Conservation (phyloP, 2,888 invertebrate genomes). For the Cactoblastis cactorum region DNA sequence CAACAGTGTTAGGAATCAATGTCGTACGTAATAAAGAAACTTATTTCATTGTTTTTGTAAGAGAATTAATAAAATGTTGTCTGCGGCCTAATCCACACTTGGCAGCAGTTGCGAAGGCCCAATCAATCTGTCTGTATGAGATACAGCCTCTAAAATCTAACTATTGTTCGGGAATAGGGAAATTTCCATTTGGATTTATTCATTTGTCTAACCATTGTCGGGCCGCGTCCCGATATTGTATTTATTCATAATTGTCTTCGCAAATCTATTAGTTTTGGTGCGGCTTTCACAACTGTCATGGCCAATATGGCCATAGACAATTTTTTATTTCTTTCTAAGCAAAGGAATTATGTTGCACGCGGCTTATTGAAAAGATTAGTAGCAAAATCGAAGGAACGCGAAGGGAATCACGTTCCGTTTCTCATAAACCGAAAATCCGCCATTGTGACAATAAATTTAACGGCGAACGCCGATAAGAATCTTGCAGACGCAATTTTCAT, state of each 20-base stretch:
- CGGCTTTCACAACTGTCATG: slow-evolving; percentile 12
- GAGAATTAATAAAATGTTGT: background rate
- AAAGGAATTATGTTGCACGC: background rate
- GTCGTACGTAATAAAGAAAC: background rate
- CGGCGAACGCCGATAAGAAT: slow-evolving; percentile 75
- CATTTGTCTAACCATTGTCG: slow-evolving; percentile 77
- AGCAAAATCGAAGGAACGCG: slow-evolving; percentile 11
- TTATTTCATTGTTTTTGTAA: background rate
- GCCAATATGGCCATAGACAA: slow-evolving; percentile 1
- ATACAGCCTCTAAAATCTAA: slow-evolving; percentile 77
- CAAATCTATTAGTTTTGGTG: slow-evolving; percentile 2
- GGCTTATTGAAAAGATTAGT: slow-evolving; percentile 9
- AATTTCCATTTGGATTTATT: slow-evolving; percentile 79
- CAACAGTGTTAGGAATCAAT: background rate
- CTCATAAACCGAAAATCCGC: slow-evolving; percentile 54
- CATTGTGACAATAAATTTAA: slow-evolving; percentile 68
- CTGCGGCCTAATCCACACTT: slow-evolving; percentile 46
- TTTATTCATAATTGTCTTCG: slow-evolving; percentile 38
- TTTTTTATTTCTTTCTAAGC: background rate
- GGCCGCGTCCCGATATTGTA: slow-evolving; percentile 52
- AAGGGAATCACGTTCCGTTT: slow-evolving; percentile 39
- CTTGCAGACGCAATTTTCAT: slow-evolving; percentile 75
- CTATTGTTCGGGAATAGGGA: slow-evolving; percentile 77
- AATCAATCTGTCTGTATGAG: slow-evolving; percentile 78
- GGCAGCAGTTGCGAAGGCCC: slow-evolving; percentile 54